Conservation (phyloP, 2,888 invertebrate genomes). For the Catonia carolina region DNA sequence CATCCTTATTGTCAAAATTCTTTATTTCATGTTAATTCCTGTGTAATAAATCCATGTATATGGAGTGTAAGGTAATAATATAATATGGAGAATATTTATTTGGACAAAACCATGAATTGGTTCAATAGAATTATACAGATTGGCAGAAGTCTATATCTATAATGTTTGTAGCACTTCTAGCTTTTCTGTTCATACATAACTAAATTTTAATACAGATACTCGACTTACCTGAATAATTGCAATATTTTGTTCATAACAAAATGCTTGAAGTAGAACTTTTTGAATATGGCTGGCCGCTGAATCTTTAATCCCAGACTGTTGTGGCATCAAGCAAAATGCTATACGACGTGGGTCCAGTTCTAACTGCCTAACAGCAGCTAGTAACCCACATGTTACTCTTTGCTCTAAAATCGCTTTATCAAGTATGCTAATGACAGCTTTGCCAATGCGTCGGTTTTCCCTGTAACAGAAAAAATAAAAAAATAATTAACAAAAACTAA, state of each 20-base stretch:
- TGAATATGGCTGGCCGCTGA: constrained; percentile 22
- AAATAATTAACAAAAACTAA: background rate
- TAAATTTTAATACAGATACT: too few relatives aligned
- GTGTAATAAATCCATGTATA: too few relatives aligned
- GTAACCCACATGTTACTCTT: constrained; percentile 18
- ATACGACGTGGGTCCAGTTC: constrained; percentile 17
- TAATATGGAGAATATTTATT: too few relatives aligned
- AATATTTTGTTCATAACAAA: constrained; percentile 24
- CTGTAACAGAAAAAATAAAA: constrained; percentile 12
- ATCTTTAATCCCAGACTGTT: background rate
- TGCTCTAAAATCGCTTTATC: constrained; percentile 15
- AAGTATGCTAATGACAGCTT: constrained; percentile 16
- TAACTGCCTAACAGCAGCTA: constrained; percentile 18
- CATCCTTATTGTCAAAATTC: too few relatives aligned
- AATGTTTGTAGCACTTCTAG: too few relatives aligned
- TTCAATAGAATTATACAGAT: too few relatives aligned
- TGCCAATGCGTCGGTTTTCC: constrained; percentile 16
- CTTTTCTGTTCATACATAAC: too few relatives aligned
- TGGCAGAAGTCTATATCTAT: too few relatives aligned
- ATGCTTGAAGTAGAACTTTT: constrained; percentile 21
- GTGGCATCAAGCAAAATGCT: constrained; percentile 19
- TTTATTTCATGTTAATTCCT: too few relatives aligned
- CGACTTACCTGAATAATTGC: constrained; percentile 23
- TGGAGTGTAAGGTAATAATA: too few relatives aligned
- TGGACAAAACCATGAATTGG: too few relatives aligned